Evolutionary conservation across 2,888 invertebrate species (phyloP), one percentile per base, ranked within the genome.

Genomic region (Thyatira batis): DNA sequence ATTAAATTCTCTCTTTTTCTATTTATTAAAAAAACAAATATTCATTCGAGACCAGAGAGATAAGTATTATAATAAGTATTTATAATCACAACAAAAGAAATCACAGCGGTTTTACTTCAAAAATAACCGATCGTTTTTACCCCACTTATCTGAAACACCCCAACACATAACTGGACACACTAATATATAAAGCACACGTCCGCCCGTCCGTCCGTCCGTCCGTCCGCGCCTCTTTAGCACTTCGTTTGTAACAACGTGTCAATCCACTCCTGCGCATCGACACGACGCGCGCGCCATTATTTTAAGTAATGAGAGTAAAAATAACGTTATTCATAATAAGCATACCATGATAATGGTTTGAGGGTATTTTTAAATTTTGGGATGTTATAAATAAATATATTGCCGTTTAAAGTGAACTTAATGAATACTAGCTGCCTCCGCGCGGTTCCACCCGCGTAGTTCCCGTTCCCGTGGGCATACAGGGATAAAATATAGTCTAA

Each of bases 201-300:
- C 39, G 39, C 17, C 39, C 11, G 39, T 28, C 62, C 17, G 30
- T 49, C 49, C 60, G 54, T 52, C 46, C 44, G 67, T 76, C 76
- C 63, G 65, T 76, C 76, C 61, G 61, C 74, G 60, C 65, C 76
- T 80, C 73, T 83, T 82, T 83, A 84, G 73, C 81, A 72, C 70
- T 69, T 79, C 78, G 74, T 77, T 78, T 72, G 64, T 55, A 57
- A 61, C 59, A 58, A 69, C 71, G 53, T 69, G 65, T 81, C 80
- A 70, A 76, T 82, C 79, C 60, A 60, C 67, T 61, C 67, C 53
- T n/a, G 54, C 67, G 67, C 61, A 69, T 45, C 62, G 51, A 45
- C 45, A 52, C 51, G 51, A 53, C 51, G 48, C 46, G 49, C 51
- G 48, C 46, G 49, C 27, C 50, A 27, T 50, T 33, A 20, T 27